These are phyloP conservation scores for Nyctibius grandis DNA, from an alignment of 2,797 vertebrate genomes.

Conservation along the genomic window DNA sequence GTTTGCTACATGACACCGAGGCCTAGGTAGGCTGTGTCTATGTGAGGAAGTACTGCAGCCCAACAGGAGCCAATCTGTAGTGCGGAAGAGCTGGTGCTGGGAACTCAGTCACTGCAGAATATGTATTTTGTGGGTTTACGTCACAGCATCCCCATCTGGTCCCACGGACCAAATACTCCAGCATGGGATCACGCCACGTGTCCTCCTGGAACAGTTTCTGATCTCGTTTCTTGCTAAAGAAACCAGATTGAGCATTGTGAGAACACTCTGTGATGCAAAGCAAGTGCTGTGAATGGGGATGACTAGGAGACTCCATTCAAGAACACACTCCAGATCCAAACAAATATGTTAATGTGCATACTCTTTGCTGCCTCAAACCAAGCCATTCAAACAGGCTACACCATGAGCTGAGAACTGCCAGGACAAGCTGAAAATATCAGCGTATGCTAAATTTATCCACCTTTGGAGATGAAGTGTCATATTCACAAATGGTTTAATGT, in stretches of 20 bases:
- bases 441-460: background rate
- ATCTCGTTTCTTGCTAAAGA: background rate
- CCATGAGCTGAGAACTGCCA: background rate
- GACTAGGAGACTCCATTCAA: background rate
- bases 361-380: background rate
- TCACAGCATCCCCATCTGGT: background rate
- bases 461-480: background rate
- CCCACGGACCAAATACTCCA: background rate
- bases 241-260: background rate
- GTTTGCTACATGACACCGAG: background rate
- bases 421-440: background rate
- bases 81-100: background rate
- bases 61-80: background rate
- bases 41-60: background rate
- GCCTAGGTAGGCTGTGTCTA: background rate
- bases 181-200: fast-evolving
- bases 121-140: background rate
- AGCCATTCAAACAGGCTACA: background rate
- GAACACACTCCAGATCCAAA: background rate
- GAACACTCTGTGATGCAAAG: background rate
- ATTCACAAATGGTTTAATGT: background rate
- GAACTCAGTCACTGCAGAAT: background rate
- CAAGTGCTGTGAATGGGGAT: background rate
- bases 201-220: background rate
- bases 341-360: background rate